Evolutionary conservation across 1,140 invertebrate species (phyloP).

Genomic region (Drosophila navojoa): DNA sequence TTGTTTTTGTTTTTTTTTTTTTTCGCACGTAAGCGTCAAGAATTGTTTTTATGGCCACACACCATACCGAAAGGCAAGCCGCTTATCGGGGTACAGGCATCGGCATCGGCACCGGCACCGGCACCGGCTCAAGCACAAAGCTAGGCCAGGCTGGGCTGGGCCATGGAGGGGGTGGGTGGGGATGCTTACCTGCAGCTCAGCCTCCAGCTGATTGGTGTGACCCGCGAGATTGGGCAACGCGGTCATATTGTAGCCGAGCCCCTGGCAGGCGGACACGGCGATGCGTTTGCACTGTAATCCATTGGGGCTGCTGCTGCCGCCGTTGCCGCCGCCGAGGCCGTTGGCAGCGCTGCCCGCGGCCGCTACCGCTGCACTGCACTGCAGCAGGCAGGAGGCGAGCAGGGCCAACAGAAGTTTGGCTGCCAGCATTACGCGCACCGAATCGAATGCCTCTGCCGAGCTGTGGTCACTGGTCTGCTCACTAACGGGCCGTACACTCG

Average conservation of each 20-base stretch:
- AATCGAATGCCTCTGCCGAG: background rate
- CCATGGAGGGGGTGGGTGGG: background rate
- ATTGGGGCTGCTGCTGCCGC: slow-evolving; percentile 37
- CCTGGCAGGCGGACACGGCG: slow-evolving; percentile 91
- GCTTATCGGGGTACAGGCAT: slow-evolving; percentile 53
- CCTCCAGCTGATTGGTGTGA: slow-evolving; percentile 90
- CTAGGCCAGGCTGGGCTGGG: no score
- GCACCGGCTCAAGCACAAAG: background rate
- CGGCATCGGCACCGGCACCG: background rate
- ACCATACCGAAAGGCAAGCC: slow-evolving; percentile 43
- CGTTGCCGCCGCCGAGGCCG: slow-evolving; percentile 18
- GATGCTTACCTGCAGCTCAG: slow-evolving; percentile 87
- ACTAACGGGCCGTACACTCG: background rate
- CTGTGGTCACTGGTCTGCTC: background rate
- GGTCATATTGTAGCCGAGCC: slow-evolving; percentile 94
- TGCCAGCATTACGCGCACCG: slow-evolving; percentile 7
- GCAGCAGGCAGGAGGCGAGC: slow-evolving; percentile 18
- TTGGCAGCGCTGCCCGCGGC: slow-evolving; percentile 8
- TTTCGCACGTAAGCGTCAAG: slow-evolving; percentile 67
- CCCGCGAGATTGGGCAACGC: slow-evolving; percentile 94
- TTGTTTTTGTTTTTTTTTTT: slow-evolving; percentile 14
- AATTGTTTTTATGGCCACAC: slow-evolving; percentile 69
- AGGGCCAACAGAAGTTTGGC: slow-evolving; percentile 8
- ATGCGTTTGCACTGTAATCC: slow-evolving; percentile 91
- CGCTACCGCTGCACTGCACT: slow-evolving; percentile 7